A percentile compares a stretch with the other conserved stretches of the same genome.
Evolutionary conservation across 2,113 vertebrate genomes (phyloP).

Genomic region (Vidua chalybeata): DNA sequence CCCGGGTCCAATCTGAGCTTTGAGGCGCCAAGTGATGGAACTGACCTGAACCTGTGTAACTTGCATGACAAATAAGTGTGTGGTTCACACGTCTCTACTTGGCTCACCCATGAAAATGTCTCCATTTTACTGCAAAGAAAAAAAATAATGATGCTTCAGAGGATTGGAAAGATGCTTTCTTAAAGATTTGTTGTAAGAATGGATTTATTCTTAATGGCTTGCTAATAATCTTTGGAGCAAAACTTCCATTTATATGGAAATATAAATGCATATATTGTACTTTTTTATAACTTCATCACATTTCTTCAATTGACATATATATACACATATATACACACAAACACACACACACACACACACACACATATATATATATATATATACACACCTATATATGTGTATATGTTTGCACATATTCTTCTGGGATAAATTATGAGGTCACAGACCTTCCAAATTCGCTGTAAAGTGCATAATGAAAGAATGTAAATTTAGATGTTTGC

Average conservation of each 20-base stretch:
- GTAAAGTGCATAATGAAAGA: background rate
- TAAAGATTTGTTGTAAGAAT: background rate
- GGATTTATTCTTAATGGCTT: background rate
- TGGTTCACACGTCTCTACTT: accelerated
- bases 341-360: no score
- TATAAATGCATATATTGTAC: background rate
- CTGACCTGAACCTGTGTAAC: background rate
- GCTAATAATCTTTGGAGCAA: background rate
- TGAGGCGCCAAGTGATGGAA: background rate
- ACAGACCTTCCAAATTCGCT: background rate
- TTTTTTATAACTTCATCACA: background rate
- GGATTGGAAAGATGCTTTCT: background rate
- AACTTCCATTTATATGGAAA: background rate
- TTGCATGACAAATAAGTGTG: background rate
- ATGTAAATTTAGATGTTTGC: background rate
- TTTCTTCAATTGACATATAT: background rate
- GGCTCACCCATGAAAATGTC: background rate
- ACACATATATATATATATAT: background rate
- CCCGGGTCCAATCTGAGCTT: background rate
- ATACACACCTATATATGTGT: no score
- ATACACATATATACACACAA: background rate
- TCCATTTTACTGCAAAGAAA: background rate
- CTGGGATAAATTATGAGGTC: background rate
- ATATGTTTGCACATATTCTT: background rate
- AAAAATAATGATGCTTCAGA: background rate